Evolutionary conservation across 1,140 invertebrate species (phyloP), one percentile per base, ranked within the genome.

Genomic region (Hirudo medicinalis): DNA sequence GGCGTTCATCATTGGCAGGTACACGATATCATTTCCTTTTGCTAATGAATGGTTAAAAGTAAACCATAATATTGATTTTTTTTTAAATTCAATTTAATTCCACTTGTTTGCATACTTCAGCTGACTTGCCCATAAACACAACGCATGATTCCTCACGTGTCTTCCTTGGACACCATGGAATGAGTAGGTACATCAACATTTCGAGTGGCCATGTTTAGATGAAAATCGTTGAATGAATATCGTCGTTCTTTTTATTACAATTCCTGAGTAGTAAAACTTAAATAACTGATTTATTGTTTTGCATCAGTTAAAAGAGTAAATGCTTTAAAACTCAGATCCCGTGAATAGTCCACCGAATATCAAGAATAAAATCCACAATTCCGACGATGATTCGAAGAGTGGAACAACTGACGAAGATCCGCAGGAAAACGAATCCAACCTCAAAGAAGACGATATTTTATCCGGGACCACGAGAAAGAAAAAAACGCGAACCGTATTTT

Each of bases 401-500:
- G 57, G 22, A 63, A 25, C 57, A 6, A 63, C 22, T 5, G 57
- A 63, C 29, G 57, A 63, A n/a, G 29, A 63, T 63, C 11, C 29
- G 0, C 57, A 2, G 8, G 57, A 63, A 63, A 63, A 63, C 57
- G 29, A 63, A 22, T 25, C 29, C 57, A 63, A 15, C 17, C 22
- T 25, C 57, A 63, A 63, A 25, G 57, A 63, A 22, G 57, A 63
- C 1, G 29, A 63, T 1, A 3, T 32, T 22, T 63, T 32, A 63
- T 15, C 22, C 9, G 22, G 22, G 15, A 22, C 69, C 20, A 49
- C 22, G n/a, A 85, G 94, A 67, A 98, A 97, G 85, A 98, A 98
- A 86, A 98, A 98, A 81, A 98, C 94, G 0, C 83, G 95, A 70
- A 99, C 95, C 0, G 94, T 98, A 0, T 98, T 99, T 84, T 97